Percentiles rank a stretch among this genome's conserved stretches.
phyloP scores from a whole-genome alignment of 2,888 invertebrate genomes.

The Diaperis boleti region DNA sequence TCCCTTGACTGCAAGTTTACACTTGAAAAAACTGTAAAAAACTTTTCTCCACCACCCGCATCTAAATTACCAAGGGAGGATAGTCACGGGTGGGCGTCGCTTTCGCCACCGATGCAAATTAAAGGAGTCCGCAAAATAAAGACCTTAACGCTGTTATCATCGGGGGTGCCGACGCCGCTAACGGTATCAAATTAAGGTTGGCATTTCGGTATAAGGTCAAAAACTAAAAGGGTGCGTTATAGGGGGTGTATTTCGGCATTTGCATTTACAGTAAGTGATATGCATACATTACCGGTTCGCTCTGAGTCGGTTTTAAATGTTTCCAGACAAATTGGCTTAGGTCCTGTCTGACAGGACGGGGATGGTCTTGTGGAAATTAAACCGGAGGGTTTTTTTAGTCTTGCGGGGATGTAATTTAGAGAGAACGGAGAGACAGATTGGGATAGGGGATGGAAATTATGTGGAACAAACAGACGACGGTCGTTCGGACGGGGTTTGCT shows the following conservation, averaged over 20 bases:
- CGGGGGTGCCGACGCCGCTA: conserved; percentile 36
- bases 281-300: conserved; percentile 60
- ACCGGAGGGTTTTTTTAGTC: conserved; percentile 10
- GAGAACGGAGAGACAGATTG: neutral
- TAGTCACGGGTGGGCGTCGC: conserved; percentile 17
- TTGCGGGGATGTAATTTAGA: neutral
- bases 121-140: conserved; percentile 39
- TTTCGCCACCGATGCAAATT: conserved; percentile 23
- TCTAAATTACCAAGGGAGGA: neutral
- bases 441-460: neutral
- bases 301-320: conserved; percentile 27
- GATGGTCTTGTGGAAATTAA: conserved; percentile 21
- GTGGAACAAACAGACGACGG: too few species aligned
- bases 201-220: conserved; percentile 64
- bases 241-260: conserved; percentile 56
- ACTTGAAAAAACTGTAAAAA: too few species aligned
- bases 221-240: conserved; percentile 44
- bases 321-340: conserved; percentile 36
- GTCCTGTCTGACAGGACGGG: conserved; percentile 18
- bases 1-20: too few species aligned
- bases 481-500: too few species aligned
- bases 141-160: conserved; percentile 37
- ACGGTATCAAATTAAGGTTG: conserved; percentile 62
- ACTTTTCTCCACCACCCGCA: too few species aligned
- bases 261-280: conserved; percentile 65